Base-by-base conservation (phyloP, 2,888 invertebrate species). In the Drosophila maculinotata region DNA sequence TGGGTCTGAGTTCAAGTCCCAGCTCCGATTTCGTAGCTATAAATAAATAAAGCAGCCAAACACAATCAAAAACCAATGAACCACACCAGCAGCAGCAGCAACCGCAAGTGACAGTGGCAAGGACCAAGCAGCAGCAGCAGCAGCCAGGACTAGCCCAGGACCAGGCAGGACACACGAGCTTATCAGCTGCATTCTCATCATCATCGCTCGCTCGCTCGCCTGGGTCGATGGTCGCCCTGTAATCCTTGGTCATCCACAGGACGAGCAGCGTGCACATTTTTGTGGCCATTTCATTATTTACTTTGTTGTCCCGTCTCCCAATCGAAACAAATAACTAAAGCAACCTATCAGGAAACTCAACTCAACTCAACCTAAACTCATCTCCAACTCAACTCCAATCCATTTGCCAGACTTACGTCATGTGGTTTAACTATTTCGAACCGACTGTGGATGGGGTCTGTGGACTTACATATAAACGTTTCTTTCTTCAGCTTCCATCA, bases 1-100 rank as follows among this genome's bases (percentile, higher is more conserved):
- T 12, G 20, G 47, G 20, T 10, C 9, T 23, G 20, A 33, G 52
- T 12, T 23, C 12, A 4, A 39, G 35, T 54, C 25, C 62, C 41
- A 49, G 47, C 70, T 67, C 28, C 57, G 71, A 71, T 68, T 54
- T 63, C 45, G 36, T n/a, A 52, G 72, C 72, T 69, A 83, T 81
- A 81, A 81, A 81, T 83, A 80, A 81, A 80, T 80, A 83, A 81
- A 74, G 42, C 83, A 82, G 74, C 78, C 80, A 83, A 80, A 82
- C 74, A 82, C 83, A 81, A 81, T 81, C 80, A 81, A 81, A 81
- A 81, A 68, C 78, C 80, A 83, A 81, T 81, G 80, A 82, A 78
- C 57, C 83, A 82, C 58, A 81, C 78, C 80, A 74, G 66, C 82
- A 78, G 65, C 69, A 74, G 68, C 76, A 52, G 35, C 35, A 66